Percentiles rank a stretch among this genome's conserved stretches.
Evolutionary conservation across 1,140 invertebrate species (phyloP).

Genomic region (Fragariocoptes setiger): DNA sequence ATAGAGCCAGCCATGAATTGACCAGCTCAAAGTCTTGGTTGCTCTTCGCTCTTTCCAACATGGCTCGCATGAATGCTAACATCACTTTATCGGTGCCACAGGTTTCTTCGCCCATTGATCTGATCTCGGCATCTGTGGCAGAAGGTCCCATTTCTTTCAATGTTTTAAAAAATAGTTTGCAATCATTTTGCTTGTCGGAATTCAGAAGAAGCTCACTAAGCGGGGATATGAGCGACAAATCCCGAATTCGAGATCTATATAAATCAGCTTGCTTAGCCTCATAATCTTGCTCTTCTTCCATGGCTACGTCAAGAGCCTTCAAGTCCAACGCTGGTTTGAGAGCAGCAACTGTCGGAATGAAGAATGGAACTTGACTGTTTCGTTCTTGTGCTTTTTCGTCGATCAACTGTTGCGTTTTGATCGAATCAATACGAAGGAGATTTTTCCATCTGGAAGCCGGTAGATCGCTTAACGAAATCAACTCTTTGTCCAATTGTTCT

Average conservation of each 20-base stretch:
- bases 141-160: conserved; percentile 53
- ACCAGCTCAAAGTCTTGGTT: conserved; percentile 64
- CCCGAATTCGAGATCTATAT: conserved; percentile 8
- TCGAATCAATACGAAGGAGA: conserved; percentile 53
- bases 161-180: conserved; percentile 26
- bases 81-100: conserved; percentile 21
- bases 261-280: conserved; percentile 3
- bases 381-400: not conserved
- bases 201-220: conserved; percentile 5
- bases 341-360: conserved; percentile 57
- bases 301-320: conserved; percentile 1
- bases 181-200: conserved; percentile 2
- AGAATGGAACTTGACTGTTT: conserved; percentile 47
- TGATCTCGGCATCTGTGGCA: conserved; percentile 58
- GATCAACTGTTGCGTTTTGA: conserved; percentile 25
- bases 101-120: conserved; percentile 23
- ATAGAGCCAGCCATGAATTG: conserved; percentile 62
- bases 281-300: conserved; percentile 4
- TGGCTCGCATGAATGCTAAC: conserved; percentile 41
- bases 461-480: conserved; percentile 54
- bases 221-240: conserved; percentile 5
- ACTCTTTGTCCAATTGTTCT: conserved; percentile 39
- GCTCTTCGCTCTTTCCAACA: conserved; percentile 33
- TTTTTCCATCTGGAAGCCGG: conserved; percentile 71
- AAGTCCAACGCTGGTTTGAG: conserved; percentile 45